A percentile compares a stretch with the other conserved stretches of the same genome.
These are phyloP conservation scores for Temnothorax rugatulus DNA, from an alignment of 2,888 invertebrate species.

Conservation along the genomic window DNA sequence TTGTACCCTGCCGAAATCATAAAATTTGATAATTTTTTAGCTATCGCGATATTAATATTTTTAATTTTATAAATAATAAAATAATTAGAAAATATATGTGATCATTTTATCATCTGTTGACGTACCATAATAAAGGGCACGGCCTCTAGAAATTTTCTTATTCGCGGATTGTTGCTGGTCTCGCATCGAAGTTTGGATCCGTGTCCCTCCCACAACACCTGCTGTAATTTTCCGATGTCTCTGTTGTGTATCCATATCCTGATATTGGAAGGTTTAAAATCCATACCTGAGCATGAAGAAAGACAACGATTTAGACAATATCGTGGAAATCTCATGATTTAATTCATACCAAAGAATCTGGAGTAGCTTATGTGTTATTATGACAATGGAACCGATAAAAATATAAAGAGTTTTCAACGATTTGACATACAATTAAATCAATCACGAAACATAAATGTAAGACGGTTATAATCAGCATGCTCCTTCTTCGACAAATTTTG, in stretches of 20 bases:
- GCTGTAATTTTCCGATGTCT: constrained; percentile 94
- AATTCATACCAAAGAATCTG: neutral
- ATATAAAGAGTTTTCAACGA: neutral
- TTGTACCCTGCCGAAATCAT: constrained; percentile 89
- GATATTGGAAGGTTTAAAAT: constrained; percentile 95
- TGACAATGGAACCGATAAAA: neutral
- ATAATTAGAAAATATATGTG: neutral
- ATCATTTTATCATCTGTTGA: neutral
- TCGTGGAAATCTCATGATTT: neutral
- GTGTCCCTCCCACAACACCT: constrained; percentile 96
- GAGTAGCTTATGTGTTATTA: neutral
- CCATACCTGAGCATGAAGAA: constrained; percentile 88
- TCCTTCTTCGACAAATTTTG: neutral
- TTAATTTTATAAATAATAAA: neutral
- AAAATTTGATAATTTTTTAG: neutral
- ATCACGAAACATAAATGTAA: neutral
- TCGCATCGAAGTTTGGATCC: constrained; percentile 94
- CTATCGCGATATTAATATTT: neutral
- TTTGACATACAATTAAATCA: too few relatives aligned
- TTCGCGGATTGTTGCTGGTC: constrained; percentile 93
- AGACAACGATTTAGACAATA: neutral
- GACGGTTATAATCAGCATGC: neutral
- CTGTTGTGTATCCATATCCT: constrained; percentile 98
- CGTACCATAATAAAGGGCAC: constrained; percentile 96
- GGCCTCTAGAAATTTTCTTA: constrained; percentile 95